A percentile compares a stretch with the other conserved stretches of the same genome.
Evolutionary conservation across 2,113 vertebrate genomes (phyloP).

Genomic region (Cyphomyrus discorhynchus): DNA sequence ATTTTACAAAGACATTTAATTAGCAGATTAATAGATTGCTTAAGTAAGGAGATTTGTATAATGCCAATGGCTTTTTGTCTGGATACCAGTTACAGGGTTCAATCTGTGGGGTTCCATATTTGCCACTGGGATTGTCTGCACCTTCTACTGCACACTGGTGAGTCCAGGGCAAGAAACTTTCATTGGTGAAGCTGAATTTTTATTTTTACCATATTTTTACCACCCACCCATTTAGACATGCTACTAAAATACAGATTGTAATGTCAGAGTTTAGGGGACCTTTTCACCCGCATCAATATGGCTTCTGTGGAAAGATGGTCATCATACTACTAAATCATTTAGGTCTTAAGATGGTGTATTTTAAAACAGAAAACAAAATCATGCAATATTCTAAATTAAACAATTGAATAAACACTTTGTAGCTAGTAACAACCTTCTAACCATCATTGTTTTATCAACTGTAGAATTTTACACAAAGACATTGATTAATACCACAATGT

Average conservation of each 20-base stretch:
- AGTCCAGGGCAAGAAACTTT: conserved; percentile 36
- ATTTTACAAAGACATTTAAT: not conserved
- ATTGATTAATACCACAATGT: not conserved
- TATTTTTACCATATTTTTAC: not conserved
- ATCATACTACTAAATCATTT: not conserved
- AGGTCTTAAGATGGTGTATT: not conserved
- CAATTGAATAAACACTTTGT: not conserved
- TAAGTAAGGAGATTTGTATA: not conserved
- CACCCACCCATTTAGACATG: not conserved
- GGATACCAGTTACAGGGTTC: conserved; percentile 73
- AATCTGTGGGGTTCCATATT: conserved; percentile 79
- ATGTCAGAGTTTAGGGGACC: not conserved
- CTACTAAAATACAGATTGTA: not conserved
- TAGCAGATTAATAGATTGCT: not conserved
- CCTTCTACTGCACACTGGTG: conserved; percentile 76
- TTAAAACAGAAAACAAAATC: not conserved
- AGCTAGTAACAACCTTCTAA: not conserved
- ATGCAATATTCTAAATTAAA: not conserved
- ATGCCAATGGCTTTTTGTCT: not conserved
- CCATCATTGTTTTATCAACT: not conserved
- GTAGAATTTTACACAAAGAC: not conserved
- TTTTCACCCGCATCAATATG: not conserved
- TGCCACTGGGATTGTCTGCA: conserved; percentile 80
- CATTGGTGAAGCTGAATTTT: not conserved
- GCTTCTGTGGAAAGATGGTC: not conserved